phyloP scores from a whole-genome alignment of 2,888 invertebrate species.

The Drosophila formosana region DNA sequence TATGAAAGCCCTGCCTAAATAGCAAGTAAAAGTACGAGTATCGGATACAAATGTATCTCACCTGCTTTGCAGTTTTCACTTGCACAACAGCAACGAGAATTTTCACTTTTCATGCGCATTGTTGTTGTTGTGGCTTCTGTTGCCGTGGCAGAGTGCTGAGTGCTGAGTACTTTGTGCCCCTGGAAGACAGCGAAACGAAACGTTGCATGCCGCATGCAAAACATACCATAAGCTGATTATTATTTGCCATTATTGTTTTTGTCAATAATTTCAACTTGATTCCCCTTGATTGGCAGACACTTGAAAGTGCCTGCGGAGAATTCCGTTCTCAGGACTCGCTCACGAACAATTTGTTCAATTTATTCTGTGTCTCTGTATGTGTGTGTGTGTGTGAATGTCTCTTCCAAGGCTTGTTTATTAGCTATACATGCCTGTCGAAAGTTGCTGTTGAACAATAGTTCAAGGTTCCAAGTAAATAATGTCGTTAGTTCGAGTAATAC shows the following conservation, averaged over 20 bases:
- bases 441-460: conserved; percentile 47
- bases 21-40: conserved; percentile 58
- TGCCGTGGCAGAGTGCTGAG: conserved; percentile 4
- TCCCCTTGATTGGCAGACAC: conserved; percentile 77
- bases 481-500: conserved; percentile 35
- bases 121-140: conserved; percentile 21
- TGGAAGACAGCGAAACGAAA: conserved; percentile 34
- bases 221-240: conserved; percentile 53
- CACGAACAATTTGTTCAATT: conserved; percentile 38
- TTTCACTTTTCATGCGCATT: conserved; percentile 71
- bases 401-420: conserved; percentile 51
- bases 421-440: conserved; percentile 45
- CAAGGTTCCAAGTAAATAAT: conserved; percentile 73
- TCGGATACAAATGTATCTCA: conserved; percentile 57
- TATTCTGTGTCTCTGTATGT: conserved; percentile 8
- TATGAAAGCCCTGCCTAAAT: conserved; percentile 49
- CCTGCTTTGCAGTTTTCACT: conserved; percentile 51
- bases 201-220: conserved; percentile 82
- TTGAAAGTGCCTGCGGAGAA: conserved; percentile 63
- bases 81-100: conserved; percentile 59
- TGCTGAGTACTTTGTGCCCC: conserved; percentile 50
- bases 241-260: conserved; percentile 76
- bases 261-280: conserved; percentile 81
- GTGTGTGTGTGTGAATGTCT: conserved; percentile 10
- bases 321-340: background rate